Percentiles rank a stretch among this genome's conserved stretches.
Evolutionary conservation across 92 coral and sea anemone genomes (phyloP).

Genomic region (Muricea muricata): DNA sequence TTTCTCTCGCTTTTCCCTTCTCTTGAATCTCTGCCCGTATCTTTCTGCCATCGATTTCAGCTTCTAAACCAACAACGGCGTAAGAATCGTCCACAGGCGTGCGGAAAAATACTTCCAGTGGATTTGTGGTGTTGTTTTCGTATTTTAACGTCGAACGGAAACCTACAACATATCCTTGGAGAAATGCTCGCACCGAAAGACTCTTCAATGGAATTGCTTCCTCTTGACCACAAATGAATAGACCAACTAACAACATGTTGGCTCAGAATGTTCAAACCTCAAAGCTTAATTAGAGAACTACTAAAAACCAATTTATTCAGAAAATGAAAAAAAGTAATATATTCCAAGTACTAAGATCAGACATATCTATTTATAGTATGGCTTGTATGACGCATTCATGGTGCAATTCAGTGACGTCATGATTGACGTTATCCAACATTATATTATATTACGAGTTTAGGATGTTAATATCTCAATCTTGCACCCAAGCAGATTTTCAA

Average conservation of each 20-base stretch:
- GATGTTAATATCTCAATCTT: no score
- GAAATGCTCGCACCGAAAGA: slow-evolving; percentile 64
- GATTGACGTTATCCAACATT: no score
- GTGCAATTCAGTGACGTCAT: no score
- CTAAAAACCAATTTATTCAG: no score
- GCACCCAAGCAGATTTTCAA: no score
- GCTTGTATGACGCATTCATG: no score
- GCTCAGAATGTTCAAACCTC: no score
- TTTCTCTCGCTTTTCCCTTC: slow-evolving; percentile 79
- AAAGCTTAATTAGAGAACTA: no score
- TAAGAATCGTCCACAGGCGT: slow-evolving; percentile 77
- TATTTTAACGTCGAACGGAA: slow-evolving; percentile 76
- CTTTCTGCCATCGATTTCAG: slow-evolving; percentile 80
- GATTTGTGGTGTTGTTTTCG: slow-evolving; percentile 72
- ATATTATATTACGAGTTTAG: no score
- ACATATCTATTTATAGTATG: no score
- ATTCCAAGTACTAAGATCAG: no score
- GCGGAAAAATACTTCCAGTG: slow-evolving; percentile 81
- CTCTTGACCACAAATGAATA: background rate
- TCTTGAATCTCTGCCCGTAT: slow-evolving; percentile 81
- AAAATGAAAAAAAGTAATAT: no score
- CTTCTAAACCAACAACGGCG: slow-evolving; percentile 88
- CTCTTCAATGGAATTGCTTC: slow-evolving; percentile 70
- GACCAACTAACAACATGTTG: background rate
- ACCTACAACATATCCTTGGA: slow-evolving; percentile 81